These are phyloP conservation scores for Mellivora capensis DNA, from an alignment of 2,113 vertebrate genomes.

Conservation along the genomic window DNA sequence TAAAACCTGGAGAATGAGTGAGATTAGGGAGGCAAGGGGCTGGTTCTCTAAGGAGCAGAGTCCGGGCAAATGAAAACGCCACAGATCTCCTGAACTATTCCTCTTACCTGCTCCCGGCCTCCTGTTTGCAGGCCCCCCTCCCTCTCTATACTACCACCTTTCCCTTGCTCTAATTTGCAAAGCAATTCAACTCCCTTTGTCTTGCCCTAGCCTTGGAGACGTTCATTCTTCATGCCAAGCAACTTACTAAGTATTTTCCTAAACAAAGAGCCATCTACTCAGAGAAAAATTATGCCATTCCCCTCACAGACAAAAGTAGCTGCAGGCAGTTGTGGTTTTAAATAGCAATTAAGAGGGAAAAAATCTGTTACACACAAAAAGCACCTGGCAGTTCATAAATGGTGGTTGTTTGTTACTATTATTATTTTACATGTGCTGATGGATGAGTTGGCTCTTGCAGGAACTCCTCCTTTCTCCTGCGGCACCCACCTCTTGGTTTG, in stretches of 20 bases:
- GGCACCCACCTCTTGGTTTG: background rate
- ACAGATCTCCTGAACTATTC: background rate
- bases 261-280: slow-evolving; percentile 62
- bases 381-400: slow-evolving; percentile 52
- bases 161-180: slow-evolving; percentile 43
- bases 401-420: slow-evolving; percentile 34
- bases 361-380: slow-evolving; percentile 23
- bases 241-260: slow-evolving; percentile 71
- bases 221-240: slow-evolving; percentile 60
- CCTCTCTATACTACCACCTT: background rate
- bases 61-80: background rate
- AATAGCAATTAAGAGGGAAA: slow-evolving; percentile 55
- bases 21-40: background rate
- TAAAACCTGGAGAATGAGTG: slow-evolving; percentile 26
- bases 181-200: slow-evolving; percentile 42
- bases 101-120: background rate
- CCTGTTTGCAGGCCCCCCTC: background rate
- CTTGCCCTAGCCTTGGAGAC: slow-evolving; percentile 45
- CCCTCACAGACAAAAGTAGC: slow-evolving; percentile 61
- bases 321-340: slow-evolving; percentile 64
- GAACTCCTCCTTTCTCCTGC: background rate
- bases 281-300: slow-evolving; percentile 65
- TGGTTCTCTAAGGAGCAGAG: slow-evolving; percentile 1
- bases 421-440: slow-evolving; percentile 43
- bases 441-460: background rate